Percentiles rank a stretch among this genome's conserved stretches.
Conservation (phyloP, 1,140 invertebrate genomes). For the Drosophila varians region DNA sequence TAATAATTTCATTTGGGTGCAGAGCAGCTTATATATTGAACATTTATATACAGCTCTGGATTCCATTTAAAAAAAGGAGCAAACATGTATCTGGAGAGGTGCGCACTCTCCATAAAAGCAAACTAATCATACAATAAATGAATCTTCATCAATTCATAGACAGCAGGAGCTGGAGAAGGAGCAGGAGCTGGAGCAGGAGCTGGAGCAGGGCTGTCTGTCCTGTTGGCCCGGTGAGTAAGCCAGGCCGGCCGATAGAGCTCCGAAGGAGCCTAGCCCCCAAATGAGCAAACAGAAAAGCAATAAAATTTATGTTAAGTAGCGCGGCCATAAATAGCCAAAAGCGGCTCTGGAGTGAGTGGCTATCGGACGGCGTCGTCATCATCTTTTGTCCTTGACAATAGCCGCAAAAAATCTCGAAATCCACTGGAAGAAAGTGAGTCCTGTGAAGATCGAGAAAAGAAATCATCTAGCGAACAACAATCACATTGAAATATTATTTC, state of each 20-base stretch:
- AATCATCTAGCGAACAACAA: neutral
- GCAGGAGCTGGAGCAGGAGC: conserved; percentile 19
- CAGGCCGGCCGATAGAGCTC: conserved; percentile 16
- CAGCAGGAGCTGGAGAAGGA: conserved; percentile 42
- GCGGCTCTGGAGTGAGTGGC: conserved; percentile 52
- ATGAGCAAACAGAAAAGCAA: conserved; percentile 75
- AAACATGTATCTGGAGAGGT: neutral
- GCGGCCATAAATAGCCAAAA: conserved; percentile 76
- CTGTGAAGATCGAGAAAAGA: neutral
- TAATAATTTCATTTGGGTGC: conserved; percentile 50
- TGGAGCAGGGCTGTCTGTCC: conserved; percentile 40
- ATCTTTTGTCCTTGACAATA: conserved; percentile 69
- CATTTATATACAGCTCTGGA: neutral
- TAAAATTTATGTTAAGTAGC: conserved; percentile 82
- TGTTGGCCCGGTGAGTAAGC: conserved; percentile 65
- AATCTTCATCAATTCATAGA: conserved; percentile 77
- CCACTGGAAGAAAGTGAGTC: conserved; percentile 1
- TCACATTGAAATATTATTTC: neutral
- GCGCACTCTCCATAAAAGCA: conserved; percentile 58
- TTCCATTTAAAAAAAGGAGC: conserved; percentile 14
- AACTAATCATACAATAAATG: conserved; percentile 81
- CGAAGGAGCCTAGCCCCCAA: conserved; percentile 39
- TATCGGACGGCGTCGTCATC: conserved; percentile 48
- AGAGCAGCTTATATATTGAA: conserved; percentile 7
- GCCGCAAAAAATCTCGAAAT: conserved; percentile 22